Evolutionary conservation across 2,888 invertebrate genomes (phyloP).

Genomic region (Labia minor): DNA sequence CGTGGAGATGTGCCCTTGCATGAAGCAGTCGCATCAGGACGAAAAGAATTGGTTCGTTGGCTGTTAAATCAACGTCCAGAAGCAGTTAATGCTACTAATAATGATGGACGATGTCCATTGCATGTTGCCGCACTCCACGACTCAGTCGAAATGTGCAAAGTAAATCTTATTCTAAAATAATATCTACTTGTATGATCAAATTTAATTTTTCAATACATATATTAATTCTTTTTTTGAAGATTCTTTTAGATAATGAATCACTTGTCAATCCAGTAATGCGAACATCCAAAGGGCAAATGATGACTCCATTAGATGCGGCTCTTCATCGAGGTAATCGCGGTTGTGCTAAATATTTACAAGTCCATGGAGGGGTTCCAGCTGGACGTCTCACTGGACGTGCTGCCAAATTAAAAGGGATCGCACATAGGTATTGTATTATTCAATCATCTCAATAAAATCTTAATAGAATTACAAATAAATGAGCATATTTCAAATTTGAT

Average conservation of each 20-base stretch:
- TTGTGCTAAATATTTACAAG: constrained; percentile 83
- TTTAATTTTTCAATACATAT: no score
- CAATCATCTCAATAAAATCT: no score
- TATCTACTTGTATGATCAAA: no score
- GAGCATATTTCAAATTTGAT: constrained; percentile 17
- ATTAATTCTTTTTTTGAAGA: constrained; percentile 39
- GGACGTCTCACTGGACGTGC: constrained; percentile 44
- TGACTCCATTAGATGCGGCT: constrained; percentile 88
- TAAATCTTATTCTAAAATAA: no score
- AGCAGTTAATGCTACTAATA: constrained; percentile 77
- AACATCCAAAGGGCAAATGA: constrained; percentile 68
- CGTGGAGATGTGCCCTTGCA: constrained; percentile 92
- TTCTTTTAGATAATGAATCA: constrained; percentile 72
- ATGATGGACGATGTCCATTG: constrained; percentile 82
- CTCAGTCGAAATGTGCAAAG: constrained; percentile 84
- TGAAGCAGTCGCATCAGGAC: constrained; percentile 87
- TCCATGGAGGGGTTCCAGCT: constrained; percentile 79
- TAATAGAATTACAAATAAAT: no score
- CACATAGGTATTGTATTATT: constrained; percentile 16
- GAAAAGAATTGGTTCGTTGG: constrained; percentile 82
- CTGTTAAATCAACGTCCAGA: constrained; percentile 70
- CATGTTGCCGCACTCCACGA: constrained; percentile 92
- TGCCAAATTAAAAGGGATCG: constrained; percentile 24
- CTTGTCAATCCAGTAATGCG: constrained; percentile 75
- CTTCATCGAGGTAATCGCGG: constrained; percentile 75